Base-by-base conservation (phyloP, 23 tunicate species). In the Botrylloides violaceus region DNA sequence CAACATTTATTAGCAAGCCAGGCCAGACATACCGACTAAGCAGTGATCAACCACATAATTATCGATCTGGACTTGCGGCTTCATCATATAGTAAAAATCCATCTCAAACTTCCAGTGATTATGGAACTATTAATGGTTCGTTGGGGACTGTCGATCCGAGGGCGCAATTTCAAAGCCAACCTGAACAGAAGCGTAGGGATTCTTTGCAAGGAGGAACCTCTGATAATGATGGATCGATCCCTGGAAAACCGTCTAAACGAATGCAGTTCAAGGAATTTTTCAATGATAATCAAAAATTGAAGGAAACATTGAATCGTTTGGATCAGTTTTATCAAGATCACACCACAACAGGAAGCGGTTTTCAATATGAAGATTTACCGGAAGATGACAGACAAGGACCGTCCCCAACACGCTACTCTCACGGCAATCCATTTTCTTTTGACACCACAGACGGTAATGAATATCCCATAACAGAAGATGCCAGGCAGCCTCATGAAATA, bases 231-330 rank as follows among this genome's bases (percentile, higher is more conserved):
- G 53, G 15, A 7, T 43, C 65, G 0, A 33, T 49, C 21, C 20
- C 28, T 20, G 4, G 28, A 0, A 36, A 56, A 20, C 30, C 28
- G 4, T 43, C 74, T 35, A 68, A 37, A 37, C 56, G 74, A 20
- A 26, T 20, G 1, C 1, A 68, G 19, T 68, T 37, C 37, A 68
- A 43, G 28, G 58, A 43, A 35, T 68, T 68, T 43, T 68, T 37
- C 30, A 28, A 36, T 1, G 58, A 68, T 22, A 68, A 68, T 25
- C 74, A 68, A 26, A 68, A 68, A 22, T 28, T 68, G 31, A 38
- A 43, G 58, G 47, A 68, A 35, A 35, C 74, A 5, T 26, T 68
- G 25, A 43, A 25, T 28, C 36, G 29, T 38, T 30, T 68, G 29
- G 37, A 37, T 1, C 34, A 12, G 70, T 63, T 63, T 3, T 63